A percentile compares a stretch with the other conserved stretches of the same genome.
Conservation (phyloP, 1,140 invertebrate species). For the Frieseomelitta varia region DNA sequence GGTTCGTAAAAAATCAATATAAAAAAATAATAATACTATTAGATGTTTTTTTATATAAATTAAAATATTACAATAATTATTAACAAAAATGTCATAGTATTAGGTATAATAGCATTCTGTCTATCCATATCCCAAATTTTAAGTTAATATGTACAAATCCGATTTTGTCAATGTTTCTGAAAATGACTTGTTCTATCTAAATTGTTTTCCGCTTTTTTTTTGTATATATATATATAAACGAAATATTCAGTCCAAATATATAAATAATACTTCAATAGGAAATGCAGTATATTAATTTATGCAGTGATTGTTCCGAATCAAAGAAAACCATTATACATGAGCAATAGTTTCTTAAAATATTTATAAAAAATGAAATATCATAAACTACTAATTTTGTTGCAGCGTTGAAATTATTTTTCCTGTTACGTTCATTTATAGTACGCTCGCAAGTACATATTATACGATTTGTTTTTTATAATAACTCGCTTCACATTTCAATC, state of each 20-base stretch:
- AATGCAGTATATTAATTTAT: slow-evolving; percentile 53
- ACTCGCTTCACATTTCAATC: background rate
- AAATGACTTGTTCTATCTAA: slow-evolving; percentile 22
- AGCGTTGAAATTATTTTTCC: slow-evolving; percentile 18
- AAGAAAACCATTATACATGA: slow-evolving; percentile 35
- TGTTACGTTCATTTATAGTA: slow-evolving; percentile 8
- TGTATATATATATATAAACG: background rate
- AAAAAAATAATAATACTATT: slow-evolving; percentile 59
- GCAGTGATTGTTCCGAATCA: slow-evolving; percentile 4
- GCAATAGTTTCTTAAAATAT: slow-evolving; percentile 56
- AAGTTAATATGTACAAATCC: slow-evolving; percentile 63
- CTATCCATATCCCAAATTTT: slow-evolving; percentile 57
- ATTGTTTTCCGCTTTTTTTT: background rate
- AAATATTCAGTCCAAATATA: slow-evolving; percentile 35
- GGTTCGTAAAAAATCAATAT: slow-evolving; percentile 25
- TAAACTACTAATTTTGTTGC: slow-evolving; percentile 52
- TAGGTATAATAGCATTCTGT: slow-evolving; percentile 61
- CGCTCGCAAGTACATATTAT: slow-evolving; percentile 33
- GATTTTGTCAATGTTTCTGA: slow-evolving; percentile 40
- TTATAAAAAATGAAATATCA: slow-evolving; percentile 33
- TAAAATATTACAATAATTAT: slow-evolving; percentile 73
- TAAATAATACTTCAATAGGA: slow-evolving; percentile 53
- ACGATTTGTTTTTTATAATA: slow-evolving; percentile 1
- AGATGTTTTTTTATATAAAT: slow-evolving; percentile 74
- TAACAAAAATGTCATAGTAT: slow-evolving; percentile 66